These are phyloP conservation scores for Anthopleura xanthogrammica DNA, from an alignment of 92 coral and sea anemone species.

Conservation along the genomic window DNA sequence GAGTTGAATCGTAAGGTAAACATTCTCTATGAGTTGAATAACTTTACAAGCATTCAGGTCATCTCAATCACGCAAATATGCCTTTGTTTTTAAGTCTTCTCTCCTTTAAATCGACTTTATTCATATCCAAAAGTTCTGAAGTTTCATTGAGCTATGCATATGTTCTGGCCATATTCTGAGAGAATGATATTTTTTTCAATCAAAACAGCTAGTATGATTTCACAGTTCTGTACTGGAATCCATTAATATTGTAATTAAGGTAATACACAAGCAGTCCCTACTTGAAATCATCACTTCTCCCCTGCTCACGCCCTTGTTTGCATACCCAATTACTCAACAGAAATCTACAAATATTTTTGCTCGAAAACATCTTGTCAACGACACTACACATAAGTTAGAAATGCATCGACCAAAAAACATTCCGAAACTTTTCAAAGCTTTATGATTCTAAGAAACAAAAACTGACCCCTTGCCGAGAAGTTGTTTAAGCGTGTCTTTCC, in stretches of 20 bases:
- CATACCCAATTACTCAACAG: background rate
- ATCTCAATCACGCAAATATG: background rate
- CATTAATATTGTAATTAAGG: background rate
- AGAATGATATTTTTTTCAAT: background rate
- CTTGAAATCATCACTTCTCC: background rate
- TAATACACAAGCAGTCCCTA: background rate
- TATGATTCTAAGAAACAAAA: background rate
- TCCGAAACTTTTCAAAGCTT: background rate
- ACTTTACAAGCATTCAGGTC: background rate
- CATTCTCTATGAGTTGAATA: background rate
- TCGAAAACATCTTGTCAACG: background rate
- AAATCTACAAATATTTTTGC: background rate
- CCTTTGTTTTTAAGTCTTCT: background rate
- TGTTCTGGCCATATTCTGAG: background rate
- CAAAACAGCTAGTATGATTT: background rate
- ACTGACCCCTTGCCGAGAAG: background rate
- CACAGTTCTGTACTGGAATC: background rate
- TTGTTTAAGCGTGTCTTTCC: background rate
- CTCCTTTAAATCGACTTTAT: too few species aligned
- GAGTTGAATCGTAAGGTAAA: slow-evolving; percentile 38
- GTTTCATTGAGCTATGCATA: too few species aligned
- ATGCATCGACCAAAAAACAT: background rate
- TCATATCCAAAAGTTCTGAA: background rate
- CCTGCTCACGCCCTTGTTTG: background rate
- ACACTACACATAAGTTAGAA: background rate